A percentile compares a stretch with the other conserved stretches of the same genome.
These are phyloP conservation scores for Formica aserva DNA, from an alignment of 2,888 invertebrate species.

Conservation along the genomic window DNA sequence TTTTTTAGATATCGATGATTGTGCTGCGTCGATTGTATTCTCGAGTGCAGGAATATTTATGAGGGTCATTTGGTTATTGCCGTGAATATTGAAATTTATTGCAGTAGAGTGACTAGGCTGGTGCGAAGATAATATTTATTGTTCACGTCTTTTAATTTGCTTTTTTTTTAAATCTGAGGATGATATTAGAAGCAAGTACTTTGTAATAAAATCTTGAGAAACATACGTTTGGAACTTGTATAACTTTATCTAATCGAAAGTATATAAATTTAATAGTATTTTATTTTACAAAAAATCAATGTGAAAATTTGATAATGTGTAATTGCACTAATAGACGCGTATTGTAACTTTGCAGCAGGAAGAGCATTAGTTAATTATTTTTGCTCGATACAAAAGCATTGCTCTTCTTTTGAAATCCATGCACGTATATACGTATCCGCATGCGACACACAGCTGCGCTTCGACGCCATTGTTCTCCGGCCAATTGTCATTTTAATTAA, in stretches of 20 bases:
- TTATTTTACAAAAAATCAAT: background rate
- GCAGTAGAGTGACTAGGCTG: background rate
- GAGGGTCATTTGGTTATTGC: slow-evolving; percentile 15
- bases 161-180: background rate
- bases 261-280: background rate
- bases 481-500: slow-evolving; percentile 73
- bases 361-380: background rate
- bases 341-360: background rate
- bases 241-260: background rate
- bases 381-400: background rate
- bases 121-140: background rate
- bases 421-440: slow-evolving; percentile 42
- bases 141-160: background rate
- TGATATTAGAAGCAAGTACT: background rate
- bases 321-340: background rate
- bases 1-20: slow-evolving; percentile 37
- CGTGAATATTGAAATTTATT: slow-evolving; percentile 20
- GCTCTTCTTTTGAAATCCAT: slow-evolving; percentile 25
- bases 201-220: background rate
- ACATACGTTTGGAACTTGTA: background rate
- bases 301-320: background rate
- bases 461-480: slow-evolving; percentile 30
- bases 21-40: slow-evolving; percentile 24
- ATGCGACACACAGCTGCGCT: slow-evolving; percentile 19
- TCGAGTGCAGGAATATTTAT: slow-evolving; percentile 31